Evolutionary conservation across 2,797 vertebrate species (phyloP).

Genomic region (Eulemur albifrons): DNA sequence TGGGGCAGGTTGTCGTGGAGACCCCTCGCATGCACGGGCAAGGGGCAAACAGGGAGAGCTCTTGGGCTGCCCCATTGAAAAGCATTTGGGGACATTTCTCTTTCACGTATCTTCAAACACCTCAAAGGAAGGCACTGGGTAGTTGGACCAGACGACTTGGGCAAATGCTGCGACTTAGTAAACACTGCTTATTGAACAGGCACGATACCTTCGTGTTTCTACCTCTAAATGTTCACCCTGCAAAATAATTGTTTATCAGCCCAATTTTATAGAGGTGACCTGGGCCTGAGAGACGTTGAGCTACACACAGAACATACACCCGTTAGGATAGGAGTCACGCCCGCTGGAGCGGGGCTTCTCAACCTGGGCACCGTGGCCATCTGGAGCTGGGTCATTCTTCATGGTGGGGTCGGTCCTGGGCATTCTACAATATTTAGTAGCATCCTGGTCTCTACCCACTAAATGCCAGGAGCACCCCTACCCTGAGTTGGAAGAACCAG

Average conservation of each 20-base stretch:
- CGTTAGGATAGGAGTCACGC: neutral
- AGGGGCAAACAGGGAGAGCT: neutral
- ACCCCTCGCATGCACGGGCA: fast-evolving
- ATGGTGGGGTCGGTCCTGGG: neutral
- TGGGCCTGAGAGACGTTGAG: neutral
- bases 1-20: neutral
- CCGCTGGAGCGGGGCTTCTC: neutral
- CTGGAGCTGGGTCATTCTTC: neutral
- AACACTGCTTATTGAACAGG: neutral
- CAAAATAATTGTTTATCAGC: neutral
- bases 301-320: too few species aligned
- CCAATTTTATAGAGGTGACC: neutral
- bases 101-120: neutral
- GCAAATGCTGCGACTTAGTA: neutral
- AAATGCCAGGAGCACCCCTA: neutral
- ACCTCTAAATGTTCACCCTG: neutral
- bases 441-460: neutral
- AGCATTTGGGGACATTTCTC: neutral
- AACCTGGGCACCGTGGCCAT: neutral
- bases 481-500: neutral
- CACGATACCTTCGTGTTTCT: fast-evolving
- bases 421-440: neutral
- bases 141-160: neutral
- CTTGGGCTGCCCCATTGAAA: neutral
- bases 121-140: neutral